Percentiles rank a stretch among this genome's conserved stretches.
These are phyloP conservation scores for Piaya cayana DNA, from an alignment of 2,113 vertebrate genomes.

Conservation along the genomic window DNA sequence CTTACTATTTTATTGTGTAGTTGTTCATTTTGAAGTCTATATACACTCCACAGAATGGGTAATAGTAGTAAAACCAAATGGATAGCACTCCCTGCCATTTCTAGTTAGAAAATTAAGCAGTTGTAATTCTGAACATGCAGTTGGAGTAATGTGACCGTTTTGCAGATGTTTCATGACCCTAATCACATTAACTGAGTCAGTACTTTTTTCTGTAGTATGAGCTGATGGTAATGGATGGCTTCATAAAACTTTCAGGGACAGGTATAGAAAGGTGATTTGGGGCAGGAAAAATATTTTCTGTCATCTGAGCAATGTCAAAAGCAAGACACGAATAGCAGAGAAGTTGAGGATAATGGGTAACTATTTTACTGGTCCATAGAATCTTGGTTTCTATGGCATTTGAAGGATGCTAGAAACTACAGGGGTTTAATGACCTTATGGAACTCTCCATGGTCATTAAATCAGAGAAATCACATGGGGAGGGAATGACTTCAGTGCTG, in stretches of 20 bases:
- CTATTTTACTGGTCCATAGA: not conserved
- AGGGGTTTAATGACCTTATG: constrained; percentile 26
- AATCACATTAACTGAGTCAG: not conserved
- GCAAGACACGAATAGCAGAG: not conserved
- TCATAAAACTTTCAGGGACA: constrained; percentile 25
- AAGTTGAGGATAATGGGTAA: not conserved
- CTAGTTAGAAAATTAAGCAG: constrained; percentile 29
- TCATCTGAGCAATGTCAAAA: constrained; percentile 18
- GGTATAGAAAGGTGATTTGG: constrained; percentile 11
- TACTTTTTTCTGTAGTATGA: not conserved
- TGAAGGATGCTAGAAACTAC: constrained; percentile 1
- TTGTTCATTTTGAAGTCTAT: constrained; percentile 18
- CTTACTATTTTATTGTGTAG: not conserved
- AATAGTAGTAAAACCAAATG: constrained; percentile 26
- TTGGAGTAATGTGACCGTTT: not conserved
- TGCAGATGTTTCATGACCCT: constrained; percentile 33
- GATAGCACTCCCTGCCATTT: not conserved
- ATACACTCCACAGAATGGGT: not conserved
- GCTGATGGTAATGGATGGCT: not conserved
- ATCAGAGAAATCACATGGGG: constrained; percentile 11
- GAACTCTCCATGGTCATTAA: constrained; percentile 3
- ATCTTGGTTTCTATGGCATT: not conserved
- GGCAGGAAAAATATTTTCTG: constrained; percentile 5
- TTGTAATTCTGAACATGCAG: constrained; percentile 30
- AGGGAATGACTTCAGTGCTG: not conserved